Evolutionary conservation across 1,140 invertebrate genomes (phyloP), one percentile per base, ranked within the genome.

Genomic region (Saxidomus purpurata): DNA sequence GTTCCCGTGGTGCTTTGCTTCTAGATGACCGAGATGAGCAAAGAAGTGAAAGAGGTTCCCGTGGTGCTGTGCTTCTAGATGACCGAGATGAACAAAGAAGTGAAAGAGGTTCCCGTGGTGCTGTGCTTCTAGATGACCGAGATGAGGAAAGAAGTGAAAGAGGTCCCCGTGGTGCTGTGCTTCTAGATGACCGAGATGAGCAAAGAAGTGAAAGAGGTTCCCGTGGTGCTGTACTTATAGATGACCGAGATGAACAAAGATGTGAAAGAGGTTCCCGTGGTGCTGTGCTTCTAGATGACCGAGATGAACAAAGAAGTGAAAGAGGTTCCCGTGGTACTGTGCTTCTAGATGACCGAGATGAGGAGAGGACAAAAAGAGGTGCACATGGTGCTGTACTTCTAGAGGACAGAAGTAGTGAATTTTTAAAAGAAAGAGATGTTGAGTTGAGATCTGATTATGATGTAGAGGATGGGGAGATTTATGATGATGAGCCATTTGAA

Each of bases 391-490:
- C 67, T 17, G 34, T 71, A 1, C 67, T 71, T 38, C 28, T 38
- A 19, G 67, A 71, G 17, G 67, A 71, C 17, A 36, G 34, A 38
- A 34, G 13, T 2, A 38, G 36, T 71, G 67, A 71, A 9, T 71
- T 9, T n/a, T 31, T 6, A 38, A 40, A 15, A 40, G 67, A 38
- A 38, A 22, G 2, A 71, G 67, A 67, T 31, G n/a, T 6, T 3
- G 11, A 17, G 22, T 25, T 31, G 19, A 38, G 1, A 38, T 15
- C 67, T 38, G 15, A 40, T 71, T 19, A 71, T 38, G 67, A 71
- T 71, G 34, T 71, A 28, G 67, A 71, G 38, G 67, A 71, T 71
- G 67, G 67, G 1, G 67, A 71, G 25, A 71, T 71, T 38, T 71
- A 71, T 40, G 67, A 71, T 28, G 67, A 71, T 38, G 67, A 38